phyloP scores from a whole-genome alignment of 2,797 vertebrate species.

The Macrochelys suwanniensis region DNA sequence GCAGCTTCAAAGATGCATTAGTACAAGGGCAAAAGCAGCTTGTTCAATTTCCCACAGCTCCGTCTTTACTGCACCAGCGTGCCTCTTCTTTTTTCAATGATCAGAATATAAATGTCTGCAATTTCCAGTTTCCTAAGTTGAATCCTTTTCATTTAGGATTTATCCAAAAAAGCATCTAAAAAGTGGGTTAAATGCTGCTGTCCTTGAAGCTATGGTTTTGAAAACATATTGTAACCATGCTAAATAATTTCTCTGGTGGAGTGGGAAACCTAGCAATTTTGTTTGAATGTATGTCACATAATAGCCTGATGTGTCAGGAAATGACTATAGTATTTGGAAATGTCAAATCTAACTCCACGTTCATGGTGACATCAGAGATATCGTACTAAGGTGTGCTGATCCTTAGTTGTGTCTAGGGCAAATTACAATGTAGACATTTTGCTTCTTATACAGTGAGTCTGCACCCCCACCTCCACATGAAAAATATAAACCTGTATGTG shows the following conservation, averaged over 20 bases:
- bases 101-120: neutral
- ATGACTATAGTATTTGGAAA: neutral
- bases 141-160: neutral
- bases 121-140: neutral
- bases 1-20: constrained; percentile 3
- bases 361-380: neutral
- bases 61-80: neutral
- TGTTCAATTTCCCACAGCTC: neutral
- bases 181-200: neutral
- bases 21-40: constrained; percentile 17
- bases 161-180: neutral
- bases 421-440: neutral
- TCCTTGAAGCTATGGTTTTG: neutral
- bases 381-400: neutral
- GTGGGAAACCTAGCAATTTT: neutral
- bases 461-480: neutral
- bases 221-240: neutral
- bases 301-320: neutral
- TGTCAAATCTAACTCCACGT: neutral
- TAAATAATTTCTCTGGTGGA: neutral
- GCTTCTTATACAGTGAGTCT: neutral
- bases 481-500: neutral
- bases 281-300: neutral
- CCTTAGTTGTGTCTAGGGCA: neutral
- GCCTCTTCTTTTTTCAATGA: neutral